phyloP scores from a whole-genome alignment of 2,888 invertebrate genomes.

The Ectemnius cavifrons region DNA sequence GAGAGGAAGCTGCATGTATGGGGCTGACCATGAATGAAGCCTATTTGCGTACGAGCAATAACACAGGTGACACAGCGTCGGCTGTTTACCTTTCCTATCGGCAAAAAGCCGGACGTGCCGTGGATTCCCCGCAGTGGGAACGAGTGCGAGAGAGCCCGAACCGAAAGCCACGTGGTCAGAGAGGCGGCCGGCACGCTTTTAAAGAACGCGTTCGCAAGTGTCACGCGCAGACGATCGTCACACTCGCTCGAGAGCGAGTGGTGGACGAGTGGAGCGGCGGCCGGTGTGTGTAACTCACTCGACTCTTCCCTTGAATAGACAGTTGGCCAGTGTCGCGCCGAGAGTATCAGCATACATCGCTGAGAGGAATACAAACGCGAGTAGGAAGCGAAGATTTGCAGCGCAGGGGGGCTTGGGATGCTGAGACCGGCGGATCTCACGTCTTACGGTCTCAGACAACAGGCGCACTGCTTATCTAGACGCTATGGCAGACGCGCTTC shows the following conservation, averaged over 20 bases:
- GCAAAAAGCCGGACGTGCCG: conserved; percentile 56
- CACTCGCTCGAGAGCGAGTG: neutral
- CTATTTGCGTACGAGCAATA: conserved; percentile 71
- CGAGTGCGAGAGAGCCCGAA: conserved; percentile 29
- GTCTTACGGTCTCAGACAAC: conserved; percentile 25
- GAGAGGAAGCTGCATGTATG: conserved; percentile 47
- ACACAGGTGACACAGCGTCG: conserved; percentile 69
- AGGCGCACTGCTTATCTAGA: conserved; percentile 27
- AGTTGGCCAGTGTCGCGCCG: no score
- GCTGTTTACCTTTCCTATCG: conserved; percentile 69
- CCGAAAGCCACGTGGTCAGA: conserved; percentile 55
- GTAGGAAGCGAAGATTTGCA: no score
- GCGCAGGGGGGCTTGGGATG: no score
- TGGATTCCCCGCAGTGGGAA: conserved; percentile 28
- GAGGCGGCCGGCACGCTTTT: conserved; percentile 17
- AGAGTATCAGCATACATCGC: no score
- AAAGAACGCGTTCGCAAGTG: conserved; percentile 12
- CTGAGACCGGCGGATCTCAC: conserved; percentile 34
- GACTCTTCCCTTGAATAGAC: no score
- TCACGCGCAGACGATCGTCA: neutral
- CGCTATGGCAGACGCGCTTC: neutral
- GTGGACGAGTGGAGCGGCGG: no score
- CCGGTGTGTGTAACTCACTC: no score
- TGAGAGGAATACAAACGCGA: no score
- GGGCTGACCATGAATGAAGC: conserved; percentile 68